Conservation (phyloP, 2,113 vertebrate species). For the Rynchops niger region DNA sequence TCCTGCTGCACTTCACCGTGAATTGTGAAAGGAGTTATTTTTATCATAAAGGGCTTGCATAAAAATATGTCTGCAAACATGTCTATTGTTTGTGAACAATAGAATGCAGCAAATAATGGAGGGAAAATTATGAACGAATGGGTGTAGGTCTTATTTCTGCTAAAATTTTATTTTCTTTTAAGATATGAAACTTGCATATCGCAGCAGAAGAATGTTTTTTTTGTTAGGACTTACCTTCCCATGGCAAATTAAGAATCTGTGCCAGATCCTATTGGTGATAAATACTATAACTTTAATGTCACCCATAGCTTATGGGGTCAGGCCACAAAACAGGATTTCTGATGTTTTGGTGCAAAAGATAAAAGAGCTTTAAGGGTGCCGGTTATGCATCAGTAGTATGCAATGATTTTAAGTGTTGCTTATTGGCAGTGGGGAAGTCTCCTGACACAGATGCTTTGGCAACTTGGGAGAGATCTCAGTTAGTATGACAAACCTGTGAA, state of each 20-base stretch:
- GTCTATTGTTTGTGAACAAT: slow-evolving; percentile 60
- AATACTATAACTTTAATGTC: not conserved
- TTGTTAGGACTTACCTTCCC: not conserved
- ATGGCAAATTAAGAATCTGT: not conserved
- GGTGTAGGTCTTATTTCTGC: slow-evolving; percentile 4
- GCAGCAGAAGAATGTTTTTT: not conserved
- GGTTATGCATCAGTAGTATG: not conserved
- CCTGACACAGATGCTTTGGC: not conserved
- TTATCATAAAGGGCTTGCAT: slow-evolving; percentile 9
- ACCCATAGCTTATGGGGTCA: not conserved
- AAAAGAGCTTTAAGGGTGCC: not conserved
- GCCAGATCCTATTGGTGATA: not conserved
- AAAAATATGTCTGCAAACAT: slow-evolving; percentile 26
- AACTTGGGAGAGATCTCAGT: not conserved
- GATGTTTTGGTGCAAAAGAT: not conserved
- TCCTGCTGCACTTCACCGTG: not conserved
- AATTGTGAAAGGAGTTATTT: slow-evolving; percentile 43
- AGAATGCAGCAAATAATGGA: slow-evolving; percentile 15
- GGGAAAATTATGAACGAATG: not conserved
- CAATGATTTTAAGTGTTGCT: not conserved
- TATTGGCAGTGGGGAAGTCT: not conserved
- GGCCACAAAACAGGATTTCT: not conserved
- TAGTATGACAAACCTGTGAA: not conserved
- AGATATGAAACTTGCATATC: not conserved
- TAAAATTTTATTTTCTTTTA: not conserved